Conservation (phyloP, 2,888 invertebrate species). For the Anoncus sp. region DNA sequence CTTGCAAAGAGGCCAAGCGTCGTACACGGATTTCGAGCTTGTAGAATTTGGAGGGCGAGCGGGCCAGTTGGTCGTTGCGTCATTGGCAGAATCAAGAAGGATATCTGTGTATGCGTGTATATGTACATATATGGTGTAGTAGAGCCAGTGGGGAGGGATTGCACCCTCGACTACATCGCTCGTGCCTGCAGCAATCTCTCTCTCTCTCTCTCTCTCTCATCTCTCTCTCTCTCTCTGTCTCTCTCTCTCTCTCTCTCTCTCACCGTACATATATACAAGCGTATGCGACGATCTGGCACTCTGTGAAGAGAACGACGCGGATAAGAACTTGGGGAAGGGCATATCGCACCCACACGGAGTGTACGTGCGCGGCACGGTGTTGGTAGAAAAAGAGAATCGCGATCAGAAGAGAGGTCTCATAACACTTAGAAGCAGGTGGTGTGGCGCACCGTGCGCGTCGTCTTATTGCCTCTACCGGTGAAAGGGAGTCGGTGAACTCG, state of each 20-base stretch:
- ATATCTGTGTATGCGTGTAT: constrained; percentile 2
- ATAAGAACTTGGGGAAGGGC: constrained; percentile 19
- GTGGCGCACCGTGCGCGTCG: constrained; percentile 68
- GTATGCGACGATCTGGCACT: constrained; percentile 34
- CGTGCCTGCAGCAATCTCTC: constrained; percentile 25
- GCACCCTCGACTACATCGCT: constrained; percentile 10
- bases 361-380: constrained; percentile 46
- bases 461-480: constrained; percentile 75
- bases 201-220: too few relatives aligned
- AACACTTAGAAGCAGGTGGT: constrained; percentile 80
- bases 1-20: constrained; percentile 63
- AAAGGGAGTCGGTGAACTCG: constrained; percentile 69
- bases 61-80: constrained; percentile 51
- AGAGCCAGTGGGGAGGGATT: neutral
- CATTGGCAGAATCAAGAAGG: constrained; percentile 54
- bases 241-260: too few relatives aligned
- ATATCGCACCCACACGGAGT: constrained; percentile 18
- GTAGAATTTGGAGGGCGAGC: constrained; percentile 48
- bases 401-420: constrained; percentile 73
- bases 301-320: constrained; percentile 23
- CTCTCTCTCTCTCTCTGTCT: too few relatives aligned
- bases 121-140: constrained; percentile 2
- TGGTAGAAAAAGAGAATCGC: constrained; percentile 53
- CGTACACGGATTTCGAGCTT: constrained; percentile 53
- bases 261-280: constrained; percentile 12